Evolutionary conservation across 2,797 vertebrate genomes (phyloP), one percentile per base, ranked within the genome.

Genomic region (Enteromius thamalakanensis): DNA sequence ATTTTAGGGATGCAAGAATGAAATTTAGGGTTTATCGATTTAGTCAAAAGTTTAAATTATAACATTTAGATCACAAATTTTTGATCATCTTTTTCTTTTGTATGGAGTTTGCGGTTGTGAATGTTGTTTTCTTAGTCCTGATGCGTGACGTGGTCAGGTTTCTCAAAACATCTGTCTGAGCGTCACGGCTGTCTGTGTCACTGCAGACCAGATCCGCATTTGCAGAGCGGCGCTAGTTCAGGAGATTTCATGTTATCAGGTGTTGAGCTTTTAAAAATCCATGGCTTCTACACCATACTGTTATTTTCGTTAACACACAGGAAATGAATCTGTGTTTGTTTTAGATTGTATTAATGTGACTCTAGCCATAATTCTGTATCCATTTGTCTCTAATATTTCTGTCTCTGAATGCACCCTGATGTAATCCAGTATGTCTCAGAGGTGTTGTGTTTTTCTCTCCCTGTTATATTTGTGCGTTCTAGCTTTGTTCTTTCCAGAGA

Each of bases 71-170:
- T 55, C 19, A 55, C 51, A 19, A 6, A 19, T 53, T 53, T 53
- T 53, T 21, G 2, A 1, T 9, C 2, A 55, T 55, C 9, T 55
- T 3, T 19, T 5, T 19, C n/a, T 0, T 6, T 23, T 0, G n/a
- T 45, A 40, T 3, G 1, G 6, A 26, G n/a, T 70, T 70, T 51
- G 8, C 26, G 17, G 23, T 42, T 45, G 3, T 47, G 34, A 76
- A 58, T 23, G 40, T 53, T 77, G 79, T 85, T 71, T 83, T 81
- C 83, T 80, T 68, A 60, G 67, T 77, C 82, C 60, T 77, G 62
- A 87, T 40, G 75, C 85, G 79, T 79, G 84, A 64, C 42, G 62
- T 88, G 87, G 86, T 90, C 83, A 83, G 68, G 85, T 89, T 89
- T 87, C 86, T 58, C 19, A 55, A 26, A 69, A 74, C 23, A 84